Conservation (phyloP, 2,888 invertebrate genomes). For the Zelleria hepariella region DNA sequence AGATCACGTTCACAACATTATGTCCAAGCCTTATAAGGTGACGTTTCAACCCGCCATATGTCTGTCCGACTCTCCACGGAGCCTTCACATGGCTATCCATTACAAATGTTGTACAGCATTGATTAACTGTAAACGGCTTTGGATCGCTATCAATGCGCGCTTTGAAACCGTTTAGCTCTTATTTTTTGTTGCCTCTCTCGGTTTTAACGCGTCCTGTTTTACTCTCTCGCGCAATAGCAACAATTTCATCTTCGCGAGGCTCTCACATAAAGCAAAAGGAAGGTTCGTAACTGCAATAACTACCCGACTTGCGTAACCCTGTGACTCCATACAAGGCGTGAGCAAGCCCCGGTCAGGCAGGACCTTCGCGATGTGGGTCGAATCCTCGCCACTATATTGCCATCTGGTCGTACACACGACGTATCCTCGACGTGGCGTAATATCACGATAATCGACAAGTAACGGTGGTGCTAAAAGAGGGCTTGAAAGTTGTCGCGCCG, state of each 20-base stretch:
- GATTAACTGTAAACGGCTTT: conserved; percentile 52
- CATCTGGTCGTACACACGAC: conserved; percentile 52
- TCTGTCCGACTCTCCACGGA: conserved; percentile 20
- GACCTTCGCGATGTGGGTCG: conserved; percentile 67
- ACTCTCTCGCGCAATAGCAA: neutral
- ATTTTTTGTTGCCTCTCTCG: conserved; percentile 13
- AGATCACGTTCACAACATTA: conserved; percentile 31
- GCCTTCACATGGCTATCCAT: conserved; percentile 29
- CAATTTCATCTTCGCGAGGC: neutral
- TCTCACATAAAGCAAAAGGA: neutral
- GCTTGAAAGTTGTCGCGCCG: conserved; percentile 3
- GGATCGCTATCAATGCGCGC: conserved; percentile 42
- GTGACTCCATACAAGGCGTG: conserved; percentile 49
- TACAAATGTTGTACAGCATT: conserved; percentile 47
- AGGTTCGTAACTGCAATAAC: conserved; percentile 14
- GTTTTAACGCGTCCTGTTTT: conserved; percentile 14
- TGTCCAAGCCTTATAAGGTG: conserved; percentile 47
- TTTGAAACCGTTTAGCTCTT: conserved; percentile 22
- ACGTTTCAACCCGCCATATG: conserved; percentile 59
- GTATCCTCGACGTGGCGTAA: conserved; percentile 2
- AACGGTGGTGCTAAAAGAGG: neutral
- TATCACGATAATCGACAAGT: conserved; percentile 5
- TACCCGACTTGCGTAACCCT: conserved; percentile 49
- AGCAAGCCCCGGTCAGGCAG: conserved; percentile 30
- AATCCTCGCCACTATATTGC: conserved; percentile 31